A percentile compares a stretch with the other conserved stretches of the same genome.
These are phyloP conservation scores for Chroicocephalus ridibundus DNA, from an alignment of 2,113 vertebrate genomes.

Conservation along the genomic window DNA sequence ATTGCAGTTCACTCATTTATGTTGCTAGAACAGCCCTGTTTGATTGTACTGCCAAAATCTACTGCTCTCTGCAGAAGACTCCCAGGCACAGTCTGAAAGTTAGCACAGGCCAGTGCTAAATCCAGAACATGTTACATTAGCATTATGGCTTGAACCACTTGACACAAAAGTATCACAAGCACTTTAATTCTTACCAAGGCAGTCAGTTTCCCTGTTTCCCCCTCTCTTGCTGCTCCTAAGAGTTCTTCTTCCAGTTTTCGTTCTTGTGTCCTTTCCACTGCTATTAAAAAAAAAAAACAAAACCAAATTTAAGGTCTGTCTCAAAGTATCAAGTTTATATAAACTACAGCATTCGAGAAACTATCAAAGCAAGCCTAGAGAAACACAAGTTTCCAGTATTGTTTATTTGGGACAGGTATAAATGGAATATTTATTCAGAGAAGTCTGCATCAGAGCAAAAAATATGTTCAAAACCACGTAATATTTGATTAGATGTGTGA, in stretches of 20 bases:
- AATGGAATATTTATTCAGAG: neutral
- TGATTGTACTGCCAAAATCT: neutral
- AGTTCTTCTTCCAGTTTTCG: slow-evolving; percentile 85
- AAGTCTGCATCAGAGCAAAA: neutral
- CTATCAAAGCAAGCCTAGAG: neutral
- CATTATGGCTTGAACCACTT: neutral
- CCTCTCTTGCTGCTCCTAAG: slow-evolving; percentile 86
- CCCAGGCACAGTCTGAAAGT: neutral
- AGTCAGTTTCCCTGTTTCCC: slow-evolving; percentile 75
- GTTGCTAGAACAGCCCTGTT: neutral
- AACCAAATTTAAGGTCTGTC: neutral
- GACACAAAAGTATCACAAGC: neutral
- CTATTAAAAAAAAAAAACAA: slow-evolving; percentile 60
- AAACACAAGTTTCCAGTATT: neutral
- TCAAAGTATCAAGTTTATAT: neutral
- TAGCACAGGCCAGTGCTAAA: neutral
- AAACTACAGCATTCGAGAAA: neutral
- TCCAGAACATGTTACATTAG: neutral
- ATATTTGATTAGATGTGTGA: neutral
- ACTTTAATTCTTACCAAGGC: slow-evolving; percentile 79
- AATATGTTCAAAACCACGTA: neutral
- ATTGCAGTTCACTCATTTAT: neutral
- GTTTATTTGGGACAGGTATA: neutral
- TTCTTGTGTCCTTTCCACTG: slow-evolving; percentile 87
- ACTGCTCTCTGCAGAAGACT: neutral